phyloP scores from a whole-genome alignment of 2,113 vertebrate species.

The Menidia beryllina region DNA sequence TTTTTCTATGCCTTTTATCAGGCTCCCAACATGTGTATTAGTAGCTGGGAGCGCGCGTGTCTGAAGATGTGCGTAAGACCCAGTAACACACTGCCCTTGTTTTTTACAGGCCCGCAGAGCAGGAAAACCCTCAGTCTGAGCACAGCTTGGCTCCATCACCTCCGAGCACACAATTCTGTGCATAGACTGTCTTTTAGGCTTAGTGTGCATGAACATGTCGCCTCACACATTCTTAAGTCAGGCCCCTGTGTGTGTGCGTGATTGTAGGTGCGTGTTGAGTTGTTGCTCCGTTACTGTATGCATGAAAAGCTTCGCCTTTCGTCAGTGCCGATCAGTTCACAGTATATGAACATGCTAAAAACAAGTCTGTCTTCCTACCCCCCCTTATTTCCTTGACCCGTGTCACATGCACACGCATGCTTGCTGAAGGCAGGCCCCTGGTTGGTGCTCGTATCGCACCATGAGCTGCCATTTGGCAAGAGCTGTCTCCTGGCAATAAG shows the following conservation, averaged over 20 bases:
- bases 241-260: not conserved
- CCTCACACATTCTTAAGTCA: constrained; percentile 35
- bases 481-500: constrained; percentile 49
- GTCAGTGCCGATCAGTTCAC: constrained; percentile 73
- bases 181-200: constrained; percentile 15
- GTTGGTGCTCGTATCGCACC: constrained; percentile 52
- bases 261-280: not conserved
- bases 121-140: constrained; percentile 63
- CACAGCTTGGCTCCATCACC: constrained; percentile 67
- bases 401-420: constrained; percentile 21
- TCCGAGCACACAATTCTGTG: constrained; percentile 21
- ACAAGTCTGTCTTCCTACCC: constrained; percentile 53
- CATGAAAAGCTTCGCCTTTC: constrained; percentile 63
- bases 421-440: not conserved
- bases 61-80: constrained; percentile 53
- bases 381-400: constrained; percentile 23
- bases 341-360: constrained; percentile 76
- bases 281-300: constrained; percentile 31
- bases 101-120: constrained; percentile 74
- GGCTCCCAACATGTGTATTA: not conserved
- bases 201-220: not conserved
- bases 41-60: constrained; percentile 15
- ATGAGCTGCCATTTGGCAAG: constrained; percentile 66
- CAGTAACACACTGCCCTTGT: constrained; percentile 74
- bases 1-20: not conserved